Conservation (phyloP, 2,797 vertebrate genomes). For the Protosalanx chinensis region DNA sequence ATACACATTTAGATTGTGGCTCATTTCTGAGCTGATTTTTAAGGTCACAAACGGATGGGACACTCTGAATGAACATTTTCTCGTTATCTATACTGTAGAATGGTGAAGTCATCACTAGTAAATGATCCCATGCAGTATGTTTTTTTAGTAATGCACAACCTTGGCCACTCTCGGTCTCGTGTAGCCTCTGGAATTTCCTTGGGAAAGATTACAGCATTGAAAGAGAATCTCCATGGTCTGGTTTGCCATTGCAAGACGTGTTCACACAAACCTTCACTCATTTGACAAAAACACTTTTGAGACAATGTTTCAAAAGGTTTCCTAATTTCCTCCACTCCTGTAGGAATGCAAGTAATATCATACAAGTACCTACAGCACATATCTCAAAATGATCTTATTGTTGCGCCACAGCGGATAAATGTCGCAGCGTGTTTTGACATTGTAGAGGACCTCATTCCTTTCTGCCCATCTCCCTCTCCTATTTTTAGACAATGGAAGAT, state of each 20-base stretch:
- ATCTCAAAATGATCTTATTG: neutral
- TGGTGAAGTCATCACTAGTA: neutral
- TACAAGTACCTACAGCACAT: neutral
- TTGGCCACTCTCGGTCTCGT: neutral
- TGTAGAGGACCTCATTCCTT: neutral
- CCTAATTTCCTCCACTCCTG: neutral
- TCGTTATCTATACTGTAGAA: too few relatives aligned
- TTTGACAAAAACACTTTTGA: neutral
- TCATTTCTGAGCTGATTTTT: too few relatives aligned
- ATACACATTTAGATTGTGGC: too few relatives aligned
- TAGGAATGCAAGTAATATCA: too few relatives aligned
- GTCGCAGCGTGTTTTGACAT: neutral
- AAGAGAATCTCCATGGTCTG: conserved; percentile 20
- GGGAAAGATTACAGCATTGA: conserved; percentile 18
- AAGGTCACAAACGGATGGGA: too few relatives aligned
- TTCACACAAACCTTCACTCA: neutral
- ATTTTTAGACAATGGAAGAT: conserved; percentile 49
- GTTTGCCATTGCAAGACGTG: conserved; percentile 27
- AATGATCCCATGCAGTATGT: neutral
- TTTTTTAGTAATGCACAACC: neutral
- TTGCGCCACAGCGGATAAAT: neutral
- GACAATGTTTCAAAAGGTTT: conserved; percentile 13
- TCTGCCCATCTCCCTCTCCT: conserved; percentile 11
- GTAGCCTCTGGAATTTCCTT: conserved; percentile 14
- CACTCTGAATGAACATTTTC: too few relatives aligned